These are phyloP conservation scores for Acanthornis magna DNA, from an alignment of 2,797 vertebrate genomes.

Conservation along the genomic window DNA sequence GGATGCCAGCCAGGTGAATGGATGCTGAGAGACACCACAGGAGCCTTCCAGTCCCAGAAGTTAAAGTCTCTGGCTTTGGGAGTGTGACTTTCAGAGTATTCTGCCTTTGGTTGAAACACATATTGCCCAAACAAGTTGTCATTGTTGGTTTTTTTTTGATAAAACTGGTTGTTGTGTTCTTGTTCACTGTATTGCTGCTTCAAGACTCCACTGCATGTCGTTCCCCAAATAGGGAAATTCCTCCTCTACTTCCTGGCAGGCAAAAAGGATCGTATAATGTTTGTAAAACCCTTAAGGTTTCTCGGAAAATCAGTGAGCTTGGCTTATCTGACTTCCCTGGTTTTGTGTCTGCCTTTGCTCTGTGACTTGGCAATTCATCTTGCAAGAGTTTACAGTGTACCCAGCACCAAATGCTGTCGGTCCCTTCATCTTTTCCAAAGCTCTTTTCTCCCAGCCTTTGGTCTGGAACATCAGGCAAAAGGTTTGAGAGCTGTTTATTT, in stretches of 20 bases:
- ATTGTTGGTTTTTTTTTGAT: not conserved
- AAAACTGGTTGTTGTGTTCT: not conserved
- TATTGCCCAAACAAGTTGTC: not conserved
- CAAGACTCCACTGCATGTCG: not conserved
- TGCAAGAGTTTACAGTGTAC: not conserved
- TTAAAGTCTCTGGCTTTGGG: not conserved
- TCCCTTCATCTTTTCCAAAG: not conserved
- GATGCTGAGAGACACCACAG: not conserved
- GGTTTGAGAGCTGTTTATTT: not conserved
- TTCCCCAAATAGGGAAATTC: not conserved
- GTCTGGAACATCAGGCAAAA: not conserved
- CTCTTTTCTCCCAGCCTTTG: not conserved
- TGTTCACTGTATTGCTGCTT: not conserved
- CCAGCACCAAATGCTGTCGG: not conserved
- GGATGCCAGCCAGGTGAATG: not conserved
- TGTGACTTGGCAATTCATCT: not conserved
- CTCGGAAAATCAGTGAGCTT: not conserved
- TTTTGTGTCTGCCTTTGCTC: not conserved
- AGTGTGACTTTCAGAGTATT: not conserved
- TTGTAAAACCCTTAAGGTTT: not conserved
- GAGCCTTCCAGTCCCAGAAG: not conserved
- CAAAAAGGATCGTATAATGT: not conserved
- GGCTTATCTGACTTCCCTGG: not conserved
- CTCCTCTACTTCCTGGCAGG: not conserved
- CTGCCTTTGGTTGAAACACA: not conserved